phyloP scores from a whole-genome alignment of 2,888 invertebrate species.

The Branchipolynoe longqiensis region DNA sequence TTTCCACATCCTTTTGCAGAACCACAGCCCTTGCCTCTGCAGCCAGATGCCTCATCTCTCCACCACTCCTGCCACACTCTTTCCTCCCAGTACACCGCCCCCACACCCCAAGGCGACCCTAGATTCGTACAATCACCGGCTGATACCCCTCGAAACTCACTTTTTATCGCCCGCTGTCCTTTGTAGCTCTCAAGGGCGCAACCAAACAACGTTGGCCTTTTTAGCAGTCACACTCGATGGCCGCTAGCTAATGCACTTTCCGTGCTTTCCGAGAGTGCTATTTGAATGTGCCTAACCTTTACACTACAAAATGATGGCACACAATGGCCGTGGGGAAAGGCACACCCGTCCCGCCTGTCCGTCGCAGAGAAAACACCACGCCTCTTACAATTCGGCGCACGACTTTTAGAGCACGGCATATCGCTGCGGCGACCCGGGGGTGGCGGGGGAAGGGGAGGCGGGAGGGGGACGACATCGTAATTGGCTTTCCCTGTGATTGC shows the following conservation, averaged over 20 bases:
- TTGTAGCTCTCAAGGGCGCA: not conserved
- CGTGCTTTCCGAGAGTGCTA: constrained; percentile 11
- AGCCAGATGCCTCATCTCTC: too few species aligned
- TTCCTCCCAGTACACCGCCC: too few species aligned
- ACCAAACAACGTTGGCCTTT: constrained; percentile 16
- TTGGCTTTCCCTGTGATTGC: constrained; percentile 47
- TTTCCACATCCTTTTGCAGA: too few species aligned
- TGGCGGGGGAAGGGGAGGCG: too few species aligned
- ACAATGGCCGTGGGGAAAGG: not conserved
- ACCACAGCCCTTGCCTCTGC: too few species aligned
- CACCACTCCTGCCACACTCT: too few species aligned
- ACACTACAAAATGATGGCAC: not conserved
- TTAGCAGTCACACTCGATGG: constrained; percentile 12
- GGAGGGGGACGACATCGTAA: not conserved
- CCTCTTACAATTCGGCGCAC: constrained; percentile 8
- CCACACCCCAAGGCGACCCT: too few species aligned
- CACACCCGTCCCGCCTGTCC: too few species aligned
- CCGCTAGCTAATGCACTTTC: constrained; percentile 44
- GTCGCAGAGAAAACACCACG: not conserved
- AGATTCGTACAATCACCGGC: too few species aligned
- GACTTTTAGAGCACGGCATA: not conserved
- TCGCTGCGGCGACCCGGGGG: too few species aligned
- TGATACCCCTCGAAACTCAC: too few species aligned
- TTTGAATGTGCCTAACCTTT: constrained; percentile 19
- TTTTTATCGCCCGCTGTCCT: not conserved